Evolutionary conservation across 92 coral and sea anemone genomes (phyloP), one percentile per base, ranked within the genome.

Genomic region (Palythoa heliodiscus): DNA sequence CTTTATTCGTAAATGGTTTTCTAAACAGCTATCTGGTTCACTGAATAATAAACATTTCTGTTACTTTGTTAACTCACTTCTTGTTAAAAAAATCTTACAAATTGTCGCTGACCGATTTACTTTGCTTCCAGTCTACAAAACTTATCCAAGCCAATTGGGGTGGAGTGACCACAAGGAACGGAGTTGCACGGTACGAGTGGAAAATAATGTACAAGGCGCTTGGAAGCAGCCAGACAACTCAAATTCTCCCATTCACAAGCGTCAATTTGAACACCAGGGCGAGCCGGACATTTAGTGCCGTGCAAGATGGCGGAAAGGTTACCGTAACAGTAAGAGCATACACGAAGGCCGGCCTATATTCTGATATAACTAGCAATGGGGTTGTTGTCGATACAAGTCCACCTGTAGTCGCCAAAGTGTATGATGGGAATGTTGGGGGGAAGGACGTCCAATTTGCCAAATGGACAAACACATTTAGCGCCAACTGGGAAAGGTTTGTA

Each of bases 81-180:
- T 29, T 29, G 35, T 29, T 29, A 29, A 29, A 29, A 29, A 29
- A 29, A 29, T 29, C 35, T 1, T 29, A 29, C 35, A 29, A 29
- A 67, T 15, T 11, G 12, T 19, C 47, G 7, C 40, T 52, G 14
- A 50, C 66, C 13, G n/a, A 37, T 20, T 52, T 76, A 17, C 3
- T 0, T 76, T 14, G 67, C 53, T 76, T 57, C 68, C 91, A 89
- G 78, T 84, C 94, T 8, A 84, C 89, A 22, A 93, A 86, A 82
- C 70, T 79, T 6, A 83, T 95, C 53, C 88, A 91, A 48, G 98
- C 88, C 29, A 90, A 90, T 73, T 95, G 98, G 98, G 98, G 98
- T 12, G 98, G 98, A 40, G 89, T 95, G 23, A 82, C 63, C 52
- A 82, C 98, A 55, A 89, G 91, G 69, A 71, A 95, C 69, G 98